Evolutionary conservation across 64 coral and sea anemone genomes (phyloP), one percentile per base, ranked within the genome.

Genomic region (Montipora capricornis): DNA sequence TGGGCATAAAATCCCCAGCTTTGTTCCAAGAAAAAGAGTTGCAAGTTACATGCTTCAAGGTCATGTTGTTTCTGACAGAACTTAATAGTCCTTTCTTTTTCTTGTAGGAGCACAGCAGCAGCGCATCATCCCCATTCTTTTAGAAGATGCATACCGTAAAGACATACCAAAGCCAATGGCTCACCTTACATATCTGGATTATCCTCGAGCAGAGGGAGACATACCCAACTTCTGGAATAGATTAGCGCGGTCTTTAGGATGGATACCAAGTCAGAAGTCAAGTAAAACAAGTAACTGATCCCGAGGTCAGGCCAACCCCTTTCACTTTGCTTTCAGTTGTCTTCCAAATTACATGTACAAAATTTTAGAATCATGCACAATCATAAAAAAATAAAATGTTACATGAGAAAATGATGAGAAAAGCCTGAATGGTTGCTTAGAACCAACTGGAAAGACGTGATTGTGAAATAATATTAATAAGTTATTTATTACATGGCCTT

Each of bases 141-240:
- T 84, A 6, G 81, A 84, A 44, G 81, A 84, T 26, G 61, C 1
- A 10, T 84, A 84, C 46, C 62, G 81, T 20, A 5, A 48, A 29
- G 68, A 20, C 26, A 84, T 84, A 47, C 81, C 81, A 20, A 26
- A 17, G 2, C 45, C 81, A 15, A 47, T 84, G 19, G 16, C 59
- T 37, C 81, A 68, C 47, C 62, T 84, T 13, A 67, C 59, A 1
- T 69, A 84, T 66, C 81, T 84, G 67, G 81, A 84, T 47, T 68
- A 44, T 16, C 59, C 45, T 48, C 14, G 81, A 17, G 12, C 15
- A 48, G 60, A 84, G 3, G 81, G 47, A 5, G n/a, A 44, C 53
- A 57, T 57, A 8, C 53, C 53, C 8, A 17, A 45, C 59, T 84
- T 84, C 16, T 84, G 81, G 81, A 15, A 84, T 1, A 46, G 13